These are phyloP conservation scores for Caerostris extrusa DNA, from an alignment of 1,140 invertebrate genomes.

Conservation along the genomic window DNA sequence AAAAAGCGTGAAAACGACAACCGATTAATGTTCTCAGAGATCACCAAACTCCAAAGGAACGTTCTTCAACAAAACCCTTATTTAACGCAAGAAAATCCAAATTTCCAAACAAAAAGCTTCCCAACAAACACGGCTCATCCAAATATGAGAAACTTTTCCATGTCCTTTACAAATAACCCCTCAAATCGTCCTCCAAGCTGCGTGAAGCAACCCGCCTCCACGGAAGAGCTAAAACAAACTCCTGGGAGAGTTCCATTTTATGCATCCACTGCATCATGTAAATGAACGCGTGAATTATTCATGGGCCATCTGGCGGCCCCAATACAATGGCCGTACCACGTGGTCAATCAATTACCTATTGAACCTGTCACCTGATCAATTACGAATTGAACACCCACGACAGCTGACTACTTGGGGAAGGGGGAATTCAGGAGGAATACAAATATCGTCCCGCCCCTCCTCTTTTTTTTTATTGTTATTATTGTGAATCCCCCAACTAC, in stretches of 20 bases:
- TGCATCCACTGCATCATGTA: conserved; percentile 61
- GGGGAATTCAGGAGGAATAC: not conserved
- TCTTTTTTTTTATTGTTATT: conserved; percentile 1
- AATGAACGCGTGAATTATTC: conserved; percentile 75
- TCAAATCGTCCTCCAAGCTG: conserved; percentile 4
- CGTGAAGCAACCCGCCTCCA: not conserved
- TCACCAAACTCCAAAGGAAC: too few relatives aligned
- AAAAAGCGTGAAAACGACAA: too few relatives aligned
- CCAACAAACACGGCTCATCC: not conserved
- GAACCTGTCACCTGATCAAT: conserved; percentile 78
- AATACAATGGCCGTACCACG: conserved; percentile 64
- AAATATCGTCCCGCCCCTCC: not conserved
- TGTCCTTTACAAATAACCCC: conserved; percentile 1
- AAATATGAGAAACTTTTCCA: not conserved
- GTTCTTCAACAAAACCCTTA: too few relatives aligned
- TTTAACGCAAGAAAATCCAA: not conserved
- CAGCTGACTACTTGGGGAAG: conserved; percentile 63
- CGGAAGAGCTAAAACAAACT: conserved; percentile 27
- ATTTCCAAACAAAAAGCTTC: not conserved
- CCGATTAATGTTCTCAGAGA: too few relatives aligned
- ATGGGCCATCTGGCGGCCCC: conserved; percentile 68
- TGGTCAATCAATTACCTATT: conserved; percentile 77
- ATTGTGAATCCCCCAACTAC: not conserved
- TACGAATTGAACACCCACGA: conserved; percentile 77
- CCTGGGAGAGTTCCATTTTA: not conserved